phyloP scores from a whole-genome alignment of 35 echinoderm and acorn worm genomes.

The Lytechinus pictus region DNA sequence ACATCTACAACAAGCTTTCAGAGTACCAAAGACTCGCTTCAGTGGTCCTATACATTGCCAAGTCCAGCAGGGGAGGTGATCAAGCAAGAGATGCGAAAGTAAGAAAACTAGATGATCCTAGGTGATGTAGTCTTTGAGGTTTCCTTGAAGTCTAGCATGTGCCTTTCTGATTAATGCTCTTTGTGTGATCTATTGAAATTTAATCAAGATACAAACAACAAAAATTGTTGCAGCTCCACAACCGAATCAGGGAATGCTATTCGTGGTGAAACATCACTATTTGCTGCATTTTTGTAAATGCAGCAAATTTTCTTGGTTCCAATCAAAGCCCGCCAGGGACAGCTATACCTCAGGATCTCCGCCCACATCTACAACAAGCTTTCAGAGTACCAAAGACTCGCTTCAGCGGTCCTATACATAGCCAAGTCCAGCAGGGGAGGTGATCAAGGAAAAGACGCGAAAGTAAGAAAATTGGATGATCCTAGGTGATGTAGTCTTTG shows the following conservation, averaged over 20 bases:
- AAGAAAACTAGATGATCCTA: neutral
- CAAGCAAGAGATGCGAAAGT: neutral
- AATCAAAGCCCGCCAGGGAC: conserved; percentile 71
- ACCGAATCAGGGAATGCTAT: too few species aligned
- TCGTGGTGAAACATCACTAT: too few species aligned
- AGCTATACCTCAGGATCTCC: conserved; percentile 77
- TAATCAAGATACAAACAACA: too few species aligned
- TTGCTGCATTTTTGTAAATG: too few species aligned
- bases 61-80: neutral
- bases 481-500: neutral
- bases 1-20: conserved; percentile 78
- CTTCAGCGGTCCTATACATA: conserved; percentile 50
- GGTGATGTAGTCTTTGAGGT: neutral
- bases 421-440: neutral
- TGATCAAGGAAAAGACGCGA: neutral
- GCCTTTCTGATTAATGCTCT: too few species aligned
- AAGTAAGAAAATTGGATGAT: neutral
- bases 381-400: conserved; percentile 69
- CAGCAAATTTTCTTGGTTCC: conserved; percentile 73
- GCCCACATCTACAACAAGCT: conserved; percentile 81
- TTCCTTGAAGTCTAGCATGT: neutral
- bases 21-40: conserved; percentile 71
- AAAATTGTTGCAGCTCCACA: too few species aligned
- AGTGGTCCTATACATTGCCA: conserved; percentile 43
- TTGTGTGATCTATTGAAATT: too few species aligned